Percentiles rank a stretch among this genome's conserved stretches.
These are phyloP conservation scores for Tachysurus fulvidraco DNA, from an alignment of 2,113 vertebrate genomes.

Conservation along the genomic window DNA sequence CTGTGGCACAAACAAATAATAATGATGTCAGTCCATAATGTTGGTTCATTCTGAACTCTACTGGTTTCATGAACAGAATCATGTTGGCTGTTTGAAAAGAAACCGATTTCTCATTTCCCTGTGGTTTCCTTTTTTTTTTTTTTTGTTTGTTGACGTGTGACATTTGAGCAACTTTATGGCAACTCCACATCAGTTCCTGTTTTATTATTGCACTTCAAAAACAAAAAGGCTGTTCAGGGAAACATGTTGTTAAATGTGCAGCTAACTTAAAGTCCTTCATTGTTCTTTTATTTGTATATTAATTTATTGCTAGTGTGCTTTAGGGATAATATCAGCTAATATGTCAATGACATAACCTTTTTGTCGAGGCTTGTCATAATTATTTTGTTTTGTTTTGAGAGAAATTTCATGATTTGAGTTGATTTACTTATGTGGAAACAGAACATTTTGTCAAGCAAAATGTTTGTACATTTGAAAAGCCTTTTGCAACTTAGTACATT, in stretches of 20 bases:
- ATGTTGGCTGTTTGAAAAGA: background rate
- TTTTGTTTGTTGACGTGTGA: background rate
- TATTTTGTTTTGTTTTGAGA: background rate
- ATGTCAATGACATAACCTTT: background rate
- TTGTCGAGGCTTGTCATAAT: too few relatives aligned
- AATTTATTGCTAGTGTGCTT: background rate
- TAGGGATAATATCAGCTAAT: background rate
- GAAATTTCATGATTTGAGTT: background rate
- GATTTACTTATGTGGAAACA: background rate
- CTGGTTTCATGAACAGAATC: background rate
- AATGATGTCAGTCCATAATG: background rate
- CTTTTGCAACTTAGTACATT: background rate
- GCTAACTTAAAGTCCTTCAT: background rate
- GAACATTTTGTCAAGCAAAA: background rate
- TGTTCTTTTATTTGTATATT: background rate
- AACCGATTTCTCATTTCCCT: background rate
- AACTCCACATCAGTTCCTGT: slow-evolving; percentile 1
- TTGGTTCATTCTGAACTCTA: background rate
- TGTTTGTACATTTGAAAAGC: background rate
- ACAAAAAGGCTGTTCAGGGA: too few relatives aligned
- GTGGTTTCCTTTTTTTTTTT: background rate
- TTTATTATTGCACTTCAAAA: background rate
- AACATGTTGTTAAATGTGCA: background rate
- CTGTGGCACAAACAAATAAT: background rate
- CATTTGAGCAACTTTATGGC: background rate